phyloP scores from a whole-genome alignment of 1,140 invertebrate genomes.

The Chymomyza costata region DNA sequence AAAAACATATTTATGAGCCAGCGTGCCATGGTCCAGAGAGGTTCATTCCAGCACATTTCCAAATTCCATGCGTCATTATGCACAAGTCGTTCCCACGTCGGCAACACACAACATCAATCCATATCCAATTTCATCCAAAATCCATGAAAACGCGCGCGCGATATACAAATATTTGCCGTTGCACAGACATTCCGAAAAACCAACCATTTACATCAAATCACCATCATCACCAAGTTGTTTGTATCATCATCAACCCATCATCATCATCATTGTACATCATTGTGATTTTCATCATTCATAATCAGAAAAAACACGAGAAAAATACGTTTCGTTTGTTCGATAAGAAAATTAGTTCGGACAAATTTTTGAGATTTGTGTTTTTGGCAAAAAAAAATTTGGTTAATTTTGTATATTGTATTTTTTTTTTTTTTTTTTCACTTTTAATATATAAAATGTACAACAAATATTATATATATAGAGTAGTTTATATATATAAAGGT shows the following conservation, averaged over 20 bases:
- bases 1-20: slow-evolving; percentile 33
- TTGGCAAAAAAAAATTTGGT: slow-evolving; percentile 66
- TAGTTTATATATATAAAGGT: slow-evolving; percentile 42
- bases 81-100: slow-evolving; percentile 51
- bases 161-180: slow-evolving; percentile 20
- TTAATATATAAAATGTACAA: slow-evolving; percentile 54
- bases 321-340: slow-evolving; percentile 76
- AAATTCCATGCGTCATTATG: slow-evolving; percentile 10
- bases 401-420: slow-evolving; percentile 44
- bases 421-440: slow-evolving; percentile 22
- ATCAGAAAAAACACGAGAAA: slow-evolving; percentile 76
- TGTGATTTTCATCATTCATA: slow-evolving; percentile 74
- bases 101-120: slow-evolving; percentile 55
- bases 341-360: slow-evolving; percentile 76
- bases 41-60: slow-evolving; percentile 12
- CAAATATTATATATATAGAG: slow-evolving; percentile 49
- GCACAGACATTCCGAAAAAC: slow-evolving; percentile 35
- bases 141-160: slow-evolving; percentile 11
- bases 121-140: slow-evolving; percentile 29
- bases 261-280: slow-evolving; percentile 74
- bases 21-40: not conserved
- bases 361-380: slow-evolving; percentile 66
- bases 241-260: slow-evolving; percentile 63
- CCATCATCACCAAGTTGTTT: slow-evolving; percentile 65
- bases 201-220: slow-evolving; percentile 55